A percentile compares a stretch with the other conserved stretches of the same genome.
Evolutionary conservation across 2,797 vertebrate genomes (phyloP).

Genomic region (Moxostoma hubbsi): DNA sequence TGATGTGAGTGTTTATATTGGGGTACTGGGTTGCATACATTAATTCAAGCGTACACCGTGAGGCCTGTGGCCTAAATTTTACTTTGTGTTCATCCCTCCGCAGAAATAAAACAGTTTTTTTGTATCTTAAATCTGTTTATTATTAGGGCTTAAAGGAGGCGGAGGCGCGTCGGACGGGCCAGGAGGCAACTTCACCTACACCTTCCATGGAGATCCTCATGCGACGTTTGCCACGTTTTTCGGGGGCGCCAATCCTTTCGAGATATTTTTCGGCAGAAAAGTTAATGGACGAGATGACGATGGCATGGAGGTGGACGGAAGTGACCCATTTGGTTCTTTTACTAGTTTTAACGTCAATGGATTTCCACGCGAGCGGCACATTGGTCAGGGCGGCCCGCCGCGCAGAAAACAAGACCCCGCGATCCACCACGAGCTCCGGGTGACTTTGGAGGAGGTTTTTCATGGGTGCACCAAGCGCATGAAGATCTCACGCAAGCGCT

Average conservation of each 20-base stretch:
- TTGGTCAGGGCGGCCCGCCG: slow-evolving; percentile 82
- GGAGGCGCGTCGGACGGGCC: slow-evolving; percentile 87
- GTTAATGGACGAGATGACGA: slow-evolving; percentile 90
- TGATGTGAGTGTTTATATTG: background rate
- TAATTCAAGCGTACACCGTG: no score
- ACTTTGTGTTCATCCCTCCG: background rate
- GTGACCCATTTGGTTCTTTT: slow-evolving; percentile 92
- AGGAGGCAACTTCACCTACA: slow-evolving; percentile 92
- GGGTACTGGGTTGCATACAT: background rate
- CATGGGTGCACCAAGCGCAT: slow-evolving; percentile 95
- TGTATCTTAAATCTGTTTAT: slow-evolving; percentile 33
- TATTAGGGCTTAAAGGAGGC: slow-evolving; percentile 93
- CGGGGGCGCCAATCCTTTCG: slow-evolving; percentile 95
- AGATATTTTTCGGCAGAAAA: slow-evolving; percentile 96
- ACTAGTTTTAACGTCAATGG: slow-evolving; percentile 92
- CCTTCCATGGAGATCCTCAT: slow-evolving; percentile 98
- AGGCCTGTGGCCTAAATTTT: background rate
- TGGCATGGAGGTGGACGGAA: slow-evolving; percentile 95
- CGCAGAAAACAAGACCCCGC: slow-evolving; percentile 95
- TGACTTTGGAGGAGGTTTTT: slow-evolving; percentile 96
- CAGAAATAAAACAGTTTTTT: background rate
- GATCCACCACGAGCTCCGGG: slow-evolving; percentile 93
- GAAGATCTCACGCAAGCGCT: slow-evolving; percentile 95
- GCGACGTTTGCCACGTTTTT: slow-evolving; percentile 98
- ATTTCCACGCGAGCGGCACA: slow-evolving; percentile 91